phyloP scores from a whole-genome alignment of 2,113 vertebrate species.

The Diphyllodes magnificus region DNA sequence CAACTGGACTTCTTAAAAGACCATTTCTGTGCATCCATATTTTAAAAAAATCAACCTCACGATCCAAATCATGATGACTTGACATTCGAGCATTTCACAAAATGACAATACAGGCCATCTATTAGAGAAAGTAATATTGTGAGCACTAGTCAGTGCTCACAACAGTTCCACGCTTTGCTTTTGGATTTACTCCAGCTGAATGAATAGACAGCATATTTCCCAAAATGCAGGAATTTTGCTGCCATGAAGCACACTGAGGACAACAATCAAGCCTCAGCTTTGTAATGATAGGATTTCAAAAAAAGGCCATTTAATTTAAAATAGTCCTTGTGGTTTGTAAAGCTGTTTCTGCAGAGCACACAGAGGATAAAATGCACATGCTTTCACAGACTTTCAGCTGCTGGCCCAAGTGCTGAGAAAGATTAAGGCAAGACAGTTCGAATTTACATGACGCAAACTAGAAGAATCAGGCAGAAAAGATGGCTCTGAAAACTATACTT shows the following conservation, averaged over 20 bases:
- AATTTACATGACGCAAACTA: conserved; percentile 5
- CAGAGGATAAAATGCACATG: not conserved
- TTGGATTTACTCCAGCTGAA: conserved; percentile 10
- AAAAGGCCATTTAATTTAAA: conserved; percentile 40
- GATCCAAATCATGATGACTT: not conserved
- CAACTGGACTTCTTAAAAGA: not conserved
- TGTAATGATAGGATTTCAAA: conserved; percentile 34
- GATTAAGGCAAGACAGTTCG: conserved; percentile 16
- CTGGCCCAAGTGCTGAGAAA: not conserved
- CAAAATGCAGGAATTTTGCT: conserved; percentile 22
- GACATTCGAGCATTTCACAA: not conserved
- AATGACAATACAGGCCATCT: not conserved
- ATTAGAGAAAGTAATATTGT: not conserved
- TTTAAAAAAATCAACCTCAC: not conserved
- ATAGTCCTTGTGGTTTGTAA: conserved; percentile 29
- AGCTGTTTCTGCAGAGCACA: not conserved
- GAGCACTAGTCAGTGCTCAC: not conserved
- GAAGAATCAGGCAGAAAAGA: not conserved
- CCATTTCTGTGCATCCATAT: not conserved
- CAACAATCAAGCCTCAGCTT: not conserved
- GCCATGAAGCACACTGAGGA: conserved; percentile 11
- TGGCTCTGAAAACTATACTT: not conserved
- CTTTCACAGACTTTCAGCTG: not conserved
- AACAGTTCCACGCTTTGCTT: not conserved
- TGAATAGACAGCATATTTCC: conserved; percentile 1